These are phyloP conservation scores for Hirundichthys speculiger DNA, from an alignment of 2,113 vertebrate genomes.

Conservation along the genomic window DNA sequence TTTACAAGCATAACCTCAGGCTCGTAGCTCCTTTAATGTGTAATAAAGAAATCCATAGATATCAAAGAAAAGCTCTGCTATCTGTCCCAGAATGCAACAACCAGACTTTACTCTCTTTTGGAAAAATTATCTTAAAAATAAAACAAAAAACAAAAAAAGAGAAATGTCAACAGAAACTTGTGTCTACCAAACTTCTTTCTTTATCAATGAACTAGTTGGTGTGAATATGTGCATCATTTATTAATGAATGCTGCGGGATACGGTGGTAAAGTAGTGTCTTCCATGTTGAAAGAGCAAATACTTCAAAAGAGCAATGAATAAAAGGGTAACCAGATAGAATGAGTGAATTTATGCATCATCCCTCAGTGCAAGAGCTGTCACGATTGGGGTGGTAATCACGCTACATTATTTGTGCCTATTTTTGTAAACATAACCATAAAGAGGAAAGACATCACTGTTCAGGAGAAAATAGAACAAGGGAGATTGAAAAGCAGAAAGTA, in stretches of 20 bases:
- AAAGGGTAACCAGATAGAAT: slow-evolving; percentile 22
- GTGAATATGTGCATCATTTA: slow-evolving; percentile 20
- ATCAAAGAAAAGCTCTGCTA: slow-evolving; percentile 45
- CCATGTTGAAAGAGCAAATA: slow-evolving; percentile 47
- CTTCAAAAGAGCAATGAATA: slow-evolving; percentile 32
- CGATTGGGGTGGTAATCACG: neutral
- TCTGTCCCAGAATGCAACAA: slow-evolving; percentile 32
- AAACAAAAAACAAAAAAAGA: no score
- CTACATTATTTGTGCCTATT: slow-evolving; percentile 6
- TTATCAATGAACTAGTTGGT: slow-evolving; percentile 64
- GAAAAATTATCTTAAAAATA: no score
- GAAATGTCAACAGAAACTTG: slow-evolving; percentile 47
- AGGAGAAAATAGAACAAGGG: slow-evolving; percentile 1
- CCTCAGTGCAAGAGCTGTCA: slow-evolving; percentile 24
- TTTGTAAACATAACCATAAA: slow-evolving; percentile 21
- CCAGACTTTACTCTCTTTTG: slow-evolving; percentile 25
- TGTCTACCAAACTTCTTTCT: slow-evolving; percentile 49
- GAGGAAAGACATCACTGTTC: neutral
- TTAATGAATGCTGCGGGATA: slow-evolving; percentile 60
- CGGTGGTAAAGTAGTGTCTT: slow-evolving; percentile 17
- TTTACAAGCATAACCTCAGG: slow-evolving; percentile 67
- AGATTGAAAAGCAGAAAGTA: neutral
- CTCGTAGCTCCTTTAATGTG: slow-evolving; percentile 63
- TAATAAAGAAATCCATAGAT: slow-evolving; percentile 57
- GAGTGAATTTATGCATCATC: slow-evolving; percentile 20